Evolutionary conservation across 2,888 invertebrate species (phyloP), one percentile per base, ranked within the genome.

Genomic region (Cryptocheilus praepositus): DNA sequence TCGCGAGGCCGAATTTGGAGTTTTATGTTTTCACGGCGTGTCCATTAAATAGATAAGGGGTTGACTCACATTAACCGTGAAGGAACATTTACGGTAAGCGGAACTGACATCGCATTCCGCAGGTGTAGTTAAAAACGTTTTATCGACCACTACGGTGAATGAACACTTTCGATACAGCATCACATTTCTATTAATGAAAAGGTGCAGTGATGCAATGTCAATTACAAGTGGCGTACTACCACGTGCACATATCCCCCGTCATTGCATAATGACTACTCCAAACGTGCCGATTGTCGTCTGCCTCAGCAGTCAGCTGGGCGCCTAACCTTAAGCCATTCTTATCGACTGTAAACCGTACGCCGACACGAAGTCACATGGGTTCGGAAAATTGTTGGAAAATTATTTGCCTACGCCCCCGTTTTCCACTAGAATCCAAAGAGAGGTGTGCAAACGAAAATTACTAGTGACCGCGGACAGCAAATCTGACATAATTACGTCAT

Each of bases 401-500:
- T 7, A 22, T 22, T 5, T 21, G 16, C 13, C 25, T 19, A 18
- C 22, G 22, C 44, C 18, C 44, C 43, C 57, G 13, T 71, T 72
- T 72, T 54, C 22, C 71, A 66, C 73, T 69, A 61, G 53, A n/a
- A 16, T 5, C 1, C 3, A 49, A n/a, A n/a, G 16, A 49, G 49
- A 18, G 19, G 7, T 49, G 16, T 49, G 7, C 36, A 0, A 21
- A 3, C 4, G 8, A 56, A 57, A 63, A 67, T 64, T 59, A 59
- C 58, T 49, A 59, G 51, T 64, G 21, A 7, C 36, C 18, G 11
- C 28, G 28, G 21, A 56, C 44, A 61, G 43, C 22, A 36, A 55
- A 28, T 49, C 44, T 43, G 57, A 62, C 28, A 45, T 49, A 68
- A 64, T 76, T 77, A 70, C 76, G 66, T 78, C 77, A 74, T 64